Conservation (phyloP, 2,888 invertebrate species). For the Lasius platythorax region DNA sequence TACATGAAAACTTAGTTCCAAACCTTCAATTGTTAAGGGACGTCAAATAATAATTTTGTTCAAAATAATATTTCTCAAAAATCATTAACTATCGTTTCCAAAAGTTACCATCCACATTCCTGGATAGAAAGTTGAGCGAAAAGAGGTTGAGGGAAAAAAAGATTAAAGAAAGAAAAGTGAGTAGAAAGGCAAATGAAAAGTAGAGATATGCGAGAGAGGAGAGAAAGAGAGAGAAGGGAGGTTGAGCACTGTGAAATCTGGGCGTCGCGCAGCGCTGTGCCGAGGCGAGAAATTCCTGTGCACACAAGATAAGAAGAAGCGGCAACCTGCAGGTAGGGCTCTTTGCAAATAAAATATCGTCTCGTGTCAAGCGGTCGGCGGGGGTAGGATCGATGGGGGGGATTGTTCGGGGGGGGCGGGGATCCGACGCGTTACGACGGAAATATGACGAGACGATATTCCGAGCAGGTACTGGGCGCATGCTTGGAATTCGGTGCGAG, state of each 20-base stretch:
- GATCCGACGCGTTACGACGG: constrained; percentile 44
- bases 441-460: constrained; percentile 78
- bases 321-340: constrained; percentile 69
- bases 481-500: constrained; percentile 75
- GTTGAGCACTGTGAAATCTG: constrained; percentile 64
- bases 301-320: constrained; percentile 80
- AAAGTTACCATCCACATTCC: background rate
- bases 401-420: background rate
- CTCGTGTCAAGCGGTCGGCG: constrained; percentile 62
- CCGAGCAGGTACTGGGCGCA: constrained; percentile 75
- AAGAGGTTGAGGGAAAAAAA: background rate
- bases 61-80: constrained; percentile 12
- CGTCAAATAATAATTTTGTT: background rate
- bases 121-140: background rate
- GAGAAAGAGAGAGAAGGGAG: background rate
- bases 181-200: constrained; percentile 24
- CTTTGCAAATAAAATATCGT: constrained; percentile 82
- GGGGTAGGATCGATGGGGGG: background rate
- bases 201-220: background rate
- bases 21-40: background rate
- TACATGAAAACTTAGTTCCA: constrained; percentile 25
- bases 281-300: constrained; percentile 77
- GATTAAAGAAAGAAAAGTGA: background rate
- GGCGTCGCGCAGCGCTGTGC: constrained; percentile 36
- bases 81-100: background rate